phyloP scores from a whole-genome alignment of 2,888 invertebrate genomes.

The Horisme vitalbata region DNA sequence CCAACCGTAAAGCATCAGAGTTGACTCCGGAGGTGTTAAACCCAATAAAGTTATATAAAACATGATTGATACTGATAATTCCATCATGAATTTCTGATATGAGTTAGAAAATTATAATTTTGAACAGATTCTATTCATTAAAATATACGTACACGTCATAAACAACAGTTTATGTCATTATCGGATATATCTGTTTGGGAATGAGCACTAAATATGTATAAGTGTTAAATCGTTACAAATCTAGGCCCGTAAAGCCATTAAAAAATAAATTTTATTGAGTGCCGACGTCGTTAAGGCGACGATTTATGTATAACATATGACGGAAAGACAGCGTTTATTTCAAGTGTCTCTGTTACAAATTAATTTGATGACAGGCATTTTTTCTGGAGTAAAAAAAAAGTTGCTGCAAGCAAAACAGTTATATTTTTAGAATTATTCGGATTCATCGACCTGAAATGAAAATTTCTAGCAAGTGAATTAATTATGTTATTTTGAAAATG shows the following conservation, averaged over 20 bases:
- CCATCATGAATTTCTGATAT: constrained; percentile 31
- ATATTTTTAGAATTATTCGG: too few species aligned
- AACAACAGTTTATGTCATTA: constrained; percentile 44
- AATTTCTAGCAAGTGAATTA: too few species aligned
- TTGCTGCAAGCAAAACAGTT: neutral
- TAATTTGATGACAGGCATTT: constrained; percentile 48
- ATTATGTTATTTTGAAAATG: too few species aligned
- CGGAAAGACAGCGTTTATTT: constrained; percentile 65
- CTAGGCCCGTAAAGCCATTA: constrained; percentile 56
- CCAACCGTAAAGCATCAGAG: constrained; percentile 26
- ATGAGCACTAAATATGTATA: constrained; percentile 49
- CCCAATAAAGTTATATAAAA: constrained; percentile 33
- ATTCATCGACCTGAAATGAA: too few species aligned
- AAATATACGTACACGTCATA: constrained; percentile 36
- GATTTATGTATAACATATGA: constrained; percentile 71
- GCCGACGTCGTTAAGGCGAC: constrained; percentile 63
- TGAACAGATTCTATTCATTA: constrained; percentile 35
- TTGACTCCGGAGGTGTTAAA: constrained; percentile 28
- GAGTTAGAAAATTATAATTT: constrained; percentile 32
- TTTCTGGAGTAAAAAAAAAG: constrained; percentile 43
- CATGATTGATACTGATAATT: constrained; percentile 31
- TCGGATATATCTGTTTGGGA: constrained; percentile 41
- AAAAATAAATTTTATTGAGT: constrained; percentile 69
- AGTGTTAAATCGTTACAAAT: constrained; percentile 58
- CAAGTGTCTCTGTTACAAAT: constrained; percentile 55